These are phyloP conservation scores for Myotis vivesi DNA, from an alignment of 2,797 vertebrate genomes.

Conservation along the genomic window DNA sequence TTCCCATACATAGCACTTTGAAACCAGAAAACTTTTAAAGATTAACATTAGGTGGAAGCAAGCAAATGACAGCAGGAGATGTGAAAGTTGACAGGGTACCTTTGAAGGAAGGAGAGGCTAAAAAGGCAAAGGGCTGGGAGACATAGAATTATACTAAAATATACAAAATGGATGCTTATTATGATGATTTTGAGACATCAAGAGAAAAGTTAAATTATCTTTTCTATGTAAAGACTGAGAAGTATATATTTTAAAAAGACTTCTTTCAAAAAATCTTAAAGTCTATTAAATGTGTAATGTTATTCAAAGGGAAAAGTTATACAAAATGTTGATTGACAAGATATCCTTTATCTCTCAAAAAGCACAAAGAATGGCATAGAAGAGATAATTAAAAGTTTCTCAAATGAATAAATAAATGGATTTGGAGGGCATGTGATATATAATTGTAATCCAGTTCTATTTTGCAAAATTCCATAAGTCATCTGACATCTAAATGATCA, in stretches of 20 bases:
- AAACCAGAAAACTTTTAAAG: constrained; percentile 30
- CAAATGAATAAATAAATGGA: constrained; percentile 21
- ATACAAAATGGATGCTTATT: background rate
- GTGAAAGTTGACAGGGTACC: background rate
- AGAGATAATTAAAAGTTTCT: background rate
- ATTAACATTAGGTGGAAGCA: constrained; percentile 5
- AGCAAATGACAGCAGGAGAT: background rate
- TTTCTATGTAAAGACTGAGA: constrained; percentile 1
- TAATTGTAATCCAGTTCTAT: background rate
- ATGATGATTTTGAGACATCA: constrained; percentile 30
- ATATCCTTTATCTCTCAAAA: background rate
- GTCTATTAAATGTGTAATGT: constrained; percentile 20
- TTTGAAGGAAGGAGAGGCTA: background rate
- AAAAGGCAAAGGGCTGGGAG: background rate
- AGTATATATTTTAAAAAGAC: background rate
- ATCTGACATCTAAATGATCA: constrained; percentile 22
- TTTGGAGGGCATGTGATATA: background rate
- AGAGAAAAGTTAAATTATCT: constrained; percentile 8
- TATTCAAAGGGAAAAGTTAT: constrained; percentile 17
- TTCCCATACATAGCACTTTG: background rate
- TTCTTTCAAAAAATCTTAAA: constrained; percentile 37
- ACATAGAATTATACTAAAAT: constrained; percentile 6
- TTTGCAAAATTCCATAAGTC: background rate
- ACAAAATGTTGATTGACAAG: background rate
- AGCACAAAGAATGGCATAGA: background rate